Evolutionary conservation across 2,888 invertebrate genomes (phyloP).

Genomic region (Ophonus ardosiacus): DNA sequence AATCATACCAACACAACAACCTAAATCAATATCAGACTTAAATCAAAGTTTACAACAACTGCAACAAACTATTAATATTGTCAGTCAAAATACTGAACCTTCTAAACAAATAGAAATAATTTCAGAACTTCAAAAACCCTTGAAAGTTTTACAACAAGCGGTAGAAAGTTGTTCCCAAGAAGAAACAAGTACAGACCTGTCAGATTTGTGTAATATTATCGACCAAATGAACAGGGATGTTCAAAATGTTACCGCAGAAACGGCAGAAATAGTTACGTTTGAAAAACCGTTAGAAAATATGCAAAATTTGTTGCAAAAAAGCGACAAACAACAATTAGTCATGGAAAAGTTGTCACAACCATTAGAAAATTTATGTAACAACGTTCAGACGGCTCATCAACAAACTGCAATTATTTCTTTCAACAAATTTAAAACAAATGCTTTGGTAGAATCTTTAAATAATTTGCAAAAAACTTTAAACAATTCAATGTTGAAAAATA

Average conservation of each 20-base stretch:
- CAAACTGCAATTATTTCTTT: conserved; percentile 36
- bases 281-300: conserved; percentile 68
- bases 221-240: conserved; percentile 67
- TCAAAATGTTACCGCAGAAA: conserved; percentile 30
- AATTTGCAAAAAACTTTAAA: conserved; percentile 49
- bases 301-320: conserved; percentile 19
- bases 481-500: conserved; percentile 50
- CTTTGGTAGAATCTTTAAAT: conserved; percentile 34
- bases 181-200: conserved; percentile 68
- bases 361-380: conserved; percentile 49
- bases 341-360: conserved; percentile 46
- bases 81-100: conserved; percentile 68
- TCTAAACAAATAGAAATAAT: conserved; percentile 69
- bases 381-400: conserved; percentile 37
- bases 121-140: conserved; percentile 71
- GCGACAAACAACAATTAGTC: conserved; percentile 21
- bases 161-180: conserved; percentile 50
- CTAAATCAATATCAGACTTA: conserved; percentile 66
- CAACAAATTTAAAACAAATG: conserved; percentile 41
- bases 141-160: conserved; percentile 69
- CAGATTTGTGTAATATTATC: conserved; percentile 69
- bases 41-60: conserved; percentile 70
- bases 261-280: conserved; percentile 65
- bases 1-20: conserved; percentile 61
- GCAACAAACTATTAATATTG: conserved; percentile 66